phyloP scores from a whole-genome alignment of 2,888 invertebrate species.

The Drosophila aldrichi region DNA sequence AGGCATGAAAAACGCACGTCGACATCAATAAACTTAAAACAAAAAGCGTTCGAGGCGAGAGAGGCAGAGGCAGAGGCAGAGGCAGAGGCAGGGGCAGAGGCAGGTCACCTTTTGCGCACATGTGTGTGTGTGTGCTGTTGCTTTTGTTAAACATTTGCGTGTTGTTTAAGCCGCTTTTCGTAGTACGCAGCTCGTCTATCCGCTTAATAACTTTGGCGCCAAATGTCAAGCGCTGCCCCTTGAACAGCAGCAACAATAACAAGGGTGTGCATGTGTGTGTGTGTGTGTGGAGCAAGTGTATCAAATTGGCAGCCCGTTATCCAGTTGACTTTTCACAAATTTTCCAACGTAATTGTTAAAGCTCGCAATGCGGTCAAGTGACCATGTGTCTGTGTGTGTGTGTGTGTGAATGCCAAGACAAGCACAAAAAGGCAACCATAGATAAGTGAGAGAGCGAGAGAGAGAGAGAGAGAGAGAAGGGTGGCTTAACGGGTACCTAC shows the following conservation, averaged over 20 bases:
- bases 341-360: constrained; percentile 79
- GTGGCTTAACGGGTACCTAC: not conserved
- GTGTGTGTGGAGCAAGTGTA: constrained; percentile 68
- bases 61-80: not conserved
- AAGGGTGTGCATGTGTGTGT: constrained; percentile 5
- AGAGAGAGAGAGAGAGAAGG: no score
- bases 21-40: constrained; percentile 79
- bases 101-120: constrained; percentile 11
- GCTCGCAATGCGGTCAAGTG: constrained; percentile 60
- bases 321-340: constrained; percentile 72
- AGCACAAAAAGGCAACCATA: not conserved
- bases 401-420: constrained; percentile 16
- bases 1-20: constrained; percentile 79
- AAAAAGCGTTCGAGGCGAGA: constrained; percentile 49
- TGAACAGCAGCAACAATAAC: not conserved
- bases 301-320: constrained; percentile 70
- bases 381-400: not conserved
- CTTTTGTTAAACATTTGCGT: constrained; percentile 55
- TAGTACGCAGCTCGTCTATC: constrained; percentile 19
- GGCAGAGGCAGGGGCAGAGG: constrained; percentile 2
- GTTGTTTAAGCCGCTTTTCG: constrained; percentile 67
- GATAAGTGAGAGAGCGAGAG: no score
- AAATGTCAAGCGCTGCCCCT: constrained; percentile 59
- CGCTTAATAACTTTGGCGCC: constrained; percentile 73
- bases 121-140: constrained; percentile 14